A percentile compares a stretch with the other conserved stretches of the same genome.
These are phyloP conservation scores for Ditylenchus weischeri DNA, from an alignment of 2,888 invertebrate genomes.

Conservation along the genomic window DNA sequence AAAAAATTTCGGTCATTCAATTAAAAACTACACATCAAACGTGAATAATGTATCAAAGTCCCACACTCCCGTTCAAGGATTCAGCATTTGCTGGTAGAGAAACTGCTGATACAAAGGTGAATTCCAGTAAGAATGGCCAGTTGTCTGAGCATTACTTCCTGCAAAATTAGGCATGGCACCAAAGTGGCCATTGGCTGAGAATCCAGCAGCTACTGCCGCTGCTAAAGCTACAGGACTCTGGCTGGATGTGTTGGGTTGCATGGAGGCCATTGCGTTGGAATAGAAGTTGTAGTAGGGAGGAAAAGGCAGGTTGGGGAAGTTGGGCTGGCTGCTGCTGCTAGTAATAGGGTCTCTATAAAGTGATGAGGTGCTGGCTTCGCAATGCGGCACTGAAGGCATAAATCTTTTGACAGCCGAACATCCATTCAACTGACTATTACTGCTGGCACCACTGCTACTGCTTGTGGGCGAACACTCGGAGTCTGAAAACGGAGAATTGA, in stretches of 20 bases:
- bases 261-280: slow-evolving; percentile 5
- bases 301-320: slow-evolving; percentile 1
- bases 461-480: no score
- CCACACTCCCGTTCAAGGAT: background rate
- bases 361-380: no score
- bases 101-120: background rate
- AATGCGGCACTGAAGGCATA: no score
- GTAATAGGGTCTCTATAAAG: no score
- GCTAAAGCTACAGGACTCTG: background rate
- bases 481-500: no score
- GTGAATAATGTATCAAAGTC: no score
- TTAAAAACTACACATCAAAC: no score
- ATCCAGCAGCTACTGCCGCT: background rate
- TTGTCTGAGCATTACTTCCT: background rate
- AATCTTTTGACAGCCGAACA: no score
- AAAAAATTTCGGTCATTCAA: no score
- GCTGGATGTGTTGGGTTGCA: background rate
- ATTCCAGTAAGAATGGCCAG: slow-evolving; percentile 7
- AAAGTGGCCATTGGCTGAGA: slow-evolving; percentile 1
- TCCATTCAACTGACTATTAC: no score
- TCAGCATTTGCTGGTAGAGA: slow-evolving; percentile 7
- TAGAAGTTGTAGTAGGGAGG: slow-evolving; percentile 10
- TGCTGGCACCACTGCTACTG: no score
- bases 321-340: background rate
- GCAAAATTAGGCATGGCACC: no score